Percentiles rank a stretch among this genome's conserved stretches.
Conservation (phyloP, 1,140 invertebrate species). For the Eueides isabella region DNA sequence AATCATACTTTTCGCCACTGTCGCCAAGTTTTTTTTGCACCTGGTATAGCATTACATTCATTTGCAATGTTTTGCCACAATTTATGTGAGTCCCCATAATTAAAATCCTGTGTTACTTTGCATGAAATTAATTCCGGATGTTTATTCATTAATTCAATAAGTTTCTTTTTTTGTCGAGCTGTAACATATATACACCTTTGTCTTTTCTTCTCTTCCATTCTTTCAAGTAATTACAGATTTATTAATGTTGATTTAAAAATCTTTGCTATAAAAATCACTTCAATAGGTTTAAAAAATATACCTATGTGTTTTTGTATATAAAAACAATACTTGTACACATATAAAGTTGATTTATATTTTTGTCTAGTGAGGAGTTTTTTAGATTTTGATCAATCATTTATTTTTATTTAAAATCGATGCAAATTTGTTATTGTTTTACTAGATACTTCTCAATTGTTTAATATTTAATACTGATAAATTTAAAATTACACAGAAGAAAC, state of each 20-base stretch:
- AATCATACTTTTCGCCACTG: conserved; percentile 71
- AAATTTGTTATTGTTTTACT: conserved; percentile 7
- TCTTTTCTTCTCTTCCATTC: conserved; percentile 62
- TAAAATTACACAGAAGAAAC: background rate
- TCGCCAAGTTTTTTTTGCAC: conserved; percentile 70
- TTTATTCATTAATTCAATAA: conserved; percentile 65
- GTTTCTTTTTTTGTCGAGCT: conserved; percentile 68
- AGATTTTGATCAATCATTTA: too few species aligned
- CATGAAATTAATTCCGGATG: conserved; percentile 65
- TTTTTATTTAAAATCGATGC: background rate
- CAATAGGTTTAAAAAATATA: too few species aligned
- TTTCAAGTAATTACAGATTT: background rate
- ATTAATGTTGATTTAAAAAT: background rate
- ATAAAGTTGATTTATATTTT: background rate
- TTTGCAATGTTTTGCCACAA: conserved; percentile 68
- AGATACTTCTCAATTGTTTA: background rate
- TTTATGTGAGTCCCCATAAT: conserved; percentile 63
- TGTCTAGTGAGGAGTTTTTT: too few species aligned
- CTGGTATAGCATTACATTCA: conserved; percentile 69
- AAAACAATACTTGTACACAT: too few species aligned
- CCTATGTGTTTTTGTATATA: too few species aligned
- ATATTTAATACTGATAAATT: background rate
- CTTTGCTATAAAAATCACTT: too few species aligned
- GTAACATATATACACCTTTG: conserved; percentile 64
- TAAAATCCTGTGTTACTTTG: conserved; percentile 65